Base-by-base conservation (phyloP, 1,140 invertebrate species). In the Polypedilum pembai region DNA sequence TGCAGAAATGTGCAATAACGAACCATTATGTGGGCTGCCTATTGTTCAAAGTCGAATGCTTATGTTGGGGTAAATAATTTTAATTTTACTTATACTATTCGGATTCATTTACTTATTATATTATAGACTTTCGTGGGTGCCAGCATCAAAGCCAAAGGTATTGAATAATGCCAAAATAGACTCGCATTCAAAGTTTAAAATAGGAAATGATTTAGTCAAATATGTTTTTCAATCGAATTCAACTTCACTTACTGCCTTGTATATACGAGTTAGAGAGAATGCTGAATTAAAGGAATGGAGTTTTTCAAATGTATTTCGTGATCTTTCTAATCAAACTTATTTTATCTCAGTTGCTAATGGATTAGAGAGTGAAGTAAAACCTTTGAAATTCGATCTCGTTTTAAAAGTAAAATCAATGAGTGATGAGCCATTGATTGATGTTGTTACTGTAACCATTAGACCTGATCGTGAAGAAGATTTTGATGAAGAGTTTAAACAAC, bases 11-110 rank as follows among this genome's bases (percentile, higher is more conserved):
- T 83, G 84, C 76, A 79, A 83, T 41, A 78, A 80, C 74, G 82
- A 84, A 74, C 69, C 83, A n/a, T 80, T 82, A 72, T 89, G 87
- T 80, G 87, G 87, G 8, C 77, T 87, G 74, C 87, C 88, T 15
- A 83, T 86, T 76, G 82, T 82, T 74, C 85, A 84, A 74, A 82
- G 85, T 20, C 76, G 84, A 73, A 80, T 85, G 76, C 79, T 83
- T 18, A 76, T 83, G 66, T 76, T 85, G 45, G 79, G 82, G 85
- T 85, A 81, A 80, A 33, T 33, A 56, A 45, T 45, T 4, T 56
- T 15, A 56, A 56, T 12, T 12, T 3, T 15, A 15, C 24, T 3
- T 33, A 33, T 17, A 21, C 15, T n/a, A 56, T 56, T 4, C 15
- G 1, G n/a, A 56, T 12, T 12, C 12, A 56, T 56, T n/a, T 1